Evolutionary conservation across 2,797 vertebrate genomes (phyloP).

Genomic region (Anniella stebbinsi): DNA sequence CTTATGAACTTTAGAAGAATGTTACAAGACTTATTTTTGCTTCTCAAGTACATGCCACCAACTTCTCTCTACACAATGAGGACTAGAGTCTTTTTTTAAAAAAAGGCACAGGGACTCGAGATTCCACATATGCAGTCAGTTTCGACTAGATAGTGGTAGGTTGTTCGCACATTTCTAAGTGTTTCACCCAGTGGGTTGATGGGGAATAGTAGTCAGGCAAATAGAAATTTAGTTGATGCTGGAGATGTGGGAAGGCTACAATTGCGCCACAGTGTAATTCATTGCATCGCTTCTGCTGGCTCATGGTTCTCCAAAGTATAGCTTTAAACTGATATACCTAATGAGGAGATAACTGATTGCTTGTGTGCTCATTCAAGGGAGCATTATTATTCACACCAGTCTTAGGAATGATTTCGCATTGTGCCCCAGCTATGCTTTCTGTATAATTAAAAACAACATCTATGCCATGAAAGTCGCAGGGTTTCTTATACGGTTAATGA

Average conservation of each 20-base stretch:
- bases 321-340: background rate
- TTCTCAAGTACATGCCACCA: background rate
- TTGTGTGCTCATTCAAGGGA: constrained; percentile 16
- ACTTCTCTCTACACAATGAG: background rate
- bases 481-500: constrained; percentile 29
- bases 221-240: background rate
- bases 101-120: background rate
- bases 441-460: constrained; percentile 65
- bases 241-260: too few relatives aligned
- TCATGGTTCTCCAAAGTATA: background rate
- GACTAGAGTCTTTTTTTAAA: background rate
- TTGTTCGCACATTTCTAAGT: background rate
- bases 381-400: constrained; percentile 52
- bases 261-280: background rate
- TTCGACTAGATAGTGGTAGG: too few relatives aligned
- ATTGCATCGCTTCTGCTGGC: background rate
- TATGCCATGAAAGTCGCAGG: constrained; percentile 21
- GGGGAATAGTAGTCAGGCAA: too few relatives aligned
- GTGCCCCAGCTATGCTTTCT: constrained; percentile 49
- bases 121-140: background rate
- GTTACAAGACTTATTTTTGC: background rate
- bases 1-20: background rate
- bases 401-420: constrained; percentile 42
- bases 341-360: background rate
- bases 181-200: too few relatives aligned